Conservation (phyloP, 2,888 invertebrate genomes). For the Nemapogon koenigi region DNA sequence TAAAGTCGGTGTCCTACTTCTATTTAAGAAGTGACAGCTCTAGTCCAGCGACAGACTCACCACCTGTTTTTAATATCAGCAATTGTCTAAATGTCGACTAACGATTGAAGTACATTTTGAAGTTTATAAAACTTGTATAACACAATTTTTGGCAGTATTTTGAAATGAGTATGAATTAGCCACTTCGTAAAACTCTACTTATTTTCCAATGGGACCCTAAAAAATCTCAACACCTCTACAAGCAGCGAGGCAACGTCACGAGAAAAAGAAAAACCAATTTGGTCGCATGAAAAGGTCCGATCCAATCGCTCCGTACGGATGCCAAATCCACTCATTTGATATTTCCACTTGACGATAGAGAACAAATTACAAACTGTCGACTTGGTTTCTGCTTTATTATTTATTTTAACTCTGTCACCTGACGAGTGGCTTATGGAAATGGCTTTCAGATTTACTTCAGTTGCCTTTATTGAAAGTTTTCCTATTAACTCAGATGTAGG, state of each 20-base stretch:
- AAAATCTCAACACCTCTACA: constrained; percentile 43
- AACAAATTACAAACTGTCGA: constrained; percentile 61
- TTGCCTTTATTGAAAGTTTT: constrained; percentile 40
- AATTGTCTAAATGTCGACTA: too few relatives aligned
- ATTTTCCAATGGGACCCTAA: constrained; percentile 2
- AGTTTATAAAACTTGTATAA: too few relatives aligned
- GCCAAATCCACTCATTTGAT: constrained; percentile 61
- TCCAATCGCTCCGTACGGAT: constrained; percentile 19
- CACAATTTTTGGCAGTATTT: too few relatives aligned
- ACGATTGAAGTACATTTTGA: too few relatives aligned
- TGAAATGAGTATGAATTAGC: too few relatives aligned
- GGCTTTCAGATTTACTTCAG: constrained; percentile 25
- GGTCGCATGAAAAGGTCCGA: constrained; percentile 60
- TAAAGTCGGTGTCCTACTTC: too few relatives aligned
- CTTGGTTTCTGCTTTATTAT: constrained; percentile 12
- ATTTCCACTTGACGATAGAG: constrained; percentile 52
- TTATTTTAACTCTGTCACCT: constrained; percentile 53
- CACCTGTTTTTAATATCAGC: too few relatives aligned
- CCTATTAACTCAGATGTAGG: constrained; percentile 37
- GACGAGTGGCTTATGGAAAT: constrained; percentile 42
- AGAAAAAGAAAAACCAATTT: constrained; percentile 63
- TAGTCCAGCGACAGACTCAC: too few relatives aligned
- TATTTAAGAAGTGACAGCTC: too few relatives aligned
- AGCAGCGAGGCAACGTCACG: constrained; percentile 34
- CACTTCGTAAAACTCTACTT: too few relatives aligned